phyloP scores from a whole-genome alignment of 2,888 invertebrate species.

The Heteromyza rotundicornis region DNA sequence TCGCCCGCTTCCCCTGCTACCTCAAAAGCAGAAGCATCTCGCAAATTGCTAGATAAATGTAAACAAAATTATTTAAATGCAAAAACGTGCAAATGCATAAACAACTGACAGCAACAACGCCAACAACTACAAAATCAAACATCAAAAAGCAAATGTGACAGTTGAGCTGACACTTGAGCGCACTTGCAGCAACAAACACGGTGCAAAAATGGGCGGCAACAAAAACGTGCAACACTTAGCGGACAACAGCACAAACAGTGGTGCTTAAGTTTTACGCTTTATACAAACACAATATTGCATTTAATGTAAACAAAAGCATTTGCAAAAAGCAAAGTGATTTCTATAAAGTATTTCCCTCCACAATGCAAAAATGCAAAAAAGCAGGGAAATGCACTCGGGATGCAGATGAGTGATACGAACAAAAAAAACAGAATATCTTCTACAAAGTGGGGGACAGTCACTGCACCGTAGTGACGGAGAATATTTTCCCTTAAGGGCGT shows the following conservation, averaged over 20 bases:
- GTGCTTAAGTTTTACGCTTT: background rate
- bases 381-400: slow-evolving; percentile 22
- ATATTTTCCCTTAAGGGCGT: too few relatives aligned
- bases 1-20: background rate
- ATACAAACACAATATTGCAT: background rate
- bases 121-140: slow-evolving; percentile 17
- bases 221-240: slow-evolving; percentile 5
- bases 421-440: too few relatives aligned
- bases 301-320: slow-evolving; percentile 14
- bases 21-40: background rate
- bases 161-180: slow-evolving; percentile 30
- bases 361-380: background rate
- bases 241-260: background rate
- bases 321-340: background rate
- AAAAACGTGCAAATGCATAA: slow-evolving; percentile 25
- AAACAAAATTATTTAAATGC: slow-evolving; percentile 24
- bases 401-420: too few relatives aligned
- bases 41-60: slow-evolving; percentile 19
- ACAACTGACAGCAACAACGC: slow-evolving; percentile 17
- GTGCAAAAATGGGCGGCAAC: background rate
- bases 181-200: slow-evolving; percentile 13
- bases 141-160: slow-evolving; percentile 33
- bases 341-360: background rate
- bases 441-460: too few relatives aligned
- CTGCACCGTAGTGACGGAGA: too few relatives aligned